Conservation (phyloP, 2,113 vertebrate genomes). For the Microtus montanus region DNA sequence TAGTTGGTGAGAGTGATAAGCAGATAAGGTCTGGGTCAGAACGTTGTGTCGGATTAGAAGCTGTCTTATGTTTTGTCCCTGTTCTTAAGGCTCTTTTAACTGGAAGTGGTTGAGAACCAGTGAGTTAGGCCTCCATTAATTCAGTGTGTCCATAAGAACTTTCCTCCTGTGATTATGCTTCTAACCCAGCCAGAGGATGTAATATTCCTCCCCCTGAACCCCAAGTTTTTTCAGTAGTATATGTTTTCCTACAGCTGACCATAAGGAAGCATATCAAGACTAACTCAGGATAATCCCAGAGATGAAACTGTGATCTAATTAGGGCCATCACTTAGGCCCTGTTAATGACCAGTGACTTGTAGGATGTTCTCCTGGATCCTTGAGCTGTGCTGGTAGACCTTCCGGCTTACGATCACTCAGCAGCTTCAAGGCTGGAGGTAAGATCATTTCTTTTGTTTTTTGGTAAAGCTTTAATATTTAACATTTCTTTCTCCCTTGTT, state of each 20-base stretch:
- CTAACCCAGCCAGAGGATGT: constrained; percentile 26
- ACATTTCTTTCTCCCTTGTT: neutral
- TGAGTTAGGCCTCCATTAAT: constrained; percentile 34
- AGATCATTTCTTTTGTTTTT: constrained; percentile 44
- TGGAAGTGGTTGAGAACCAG: neutral
- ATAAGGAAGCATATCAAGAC: constrained; percentile 72
- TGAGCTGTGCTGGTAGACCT: constrained; percentile 54
- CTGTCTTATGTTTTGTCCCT: constrained; percentile 27
- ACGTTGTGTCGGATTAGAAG: neutral
- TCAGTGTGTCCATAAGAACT: neutral
- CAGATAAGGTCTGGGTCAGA: neutral
- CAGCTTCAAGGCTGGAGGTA: constrained; percentile 50
- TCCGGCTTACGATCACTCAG: constrained; percentile 59
- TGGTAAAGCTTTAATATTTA: constrained; percentile 32
- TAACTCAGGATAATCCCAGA: constrained; percentile 61
- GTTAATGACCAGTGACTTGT: constrained; percentile 77
- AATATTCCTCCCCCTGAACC: constrained; percentile 2
- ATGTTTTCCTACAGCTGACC: constrained; percentile 74
- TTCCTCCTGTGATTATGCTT: neutral
- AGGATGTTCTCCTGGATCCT: constrained; percentile 69
- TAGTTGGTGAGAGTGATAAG: neutral
- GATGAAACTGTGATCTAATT: constrained; percentile 77
- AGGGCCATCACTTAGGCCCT: constrained; percentile 69
- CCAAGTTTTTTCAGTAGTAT: constrained; percentile 25
- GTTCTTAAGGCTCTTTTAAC: constrained; percentile 27